These are phyloP conservation scores for Girardinichthys multiradiatus DNA, from an alignment of 2,113 vertebrate genomes.

Conservation along the genomic window DNA sequence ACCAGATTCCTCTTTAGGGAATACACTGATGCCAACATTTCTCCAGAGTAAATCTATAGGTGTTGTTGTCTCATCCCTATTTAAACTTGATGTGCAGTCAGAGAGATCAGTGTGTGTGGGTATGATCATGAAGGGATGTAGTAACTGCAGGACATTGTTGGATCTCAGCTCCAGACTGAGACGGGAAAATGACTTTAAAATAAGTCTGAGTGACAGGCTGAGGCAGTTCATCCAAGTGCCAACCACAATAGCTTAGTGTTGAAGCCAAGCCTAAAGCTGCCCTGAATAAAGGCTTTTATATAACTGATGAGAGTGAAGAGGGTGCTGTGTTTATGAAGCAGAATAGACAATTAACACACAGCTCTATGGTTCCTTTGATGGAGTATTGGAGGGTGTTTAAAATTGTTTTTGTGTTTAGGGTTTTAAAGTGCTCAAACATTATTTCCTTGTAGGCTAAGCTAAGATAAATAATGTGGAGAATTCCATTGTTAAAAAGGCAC, in stretches of 20 bases:
- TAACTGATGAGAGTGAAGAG: not conserved
- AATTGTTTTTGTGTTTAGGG: not conserved
- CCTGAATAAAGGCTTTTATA: not conserved
- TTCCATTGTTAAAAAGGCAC: not conserved
- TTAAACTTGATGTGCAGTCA: conserved; percentile 27
- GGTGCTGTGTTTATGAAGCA: not conserved
- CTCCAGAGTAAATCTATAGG: not conserved
- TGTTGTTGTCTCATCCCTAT: conserved; percentile 9
- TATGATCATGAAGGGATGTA: conserved; percentile 12
- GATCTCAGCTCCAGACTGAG: conserved; percentile 23
- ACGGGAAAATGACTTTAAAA: conserved; percentile 37
- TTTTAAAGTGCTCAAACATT: not conserved
- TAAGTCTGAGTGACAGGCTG: conserved; percentile 26
- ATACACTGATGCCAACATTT: not conserved
- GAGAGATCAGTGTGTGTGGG: conserved; percentile 10
- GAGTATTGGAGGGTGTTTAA: not conserved
- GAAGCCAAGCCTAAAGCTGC: conserved; percentile 27
- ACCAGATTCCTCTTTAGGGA: not conserved
- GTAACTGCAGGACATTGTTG: conserved; percentile 34
- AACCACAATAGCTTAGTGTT: not conserved
- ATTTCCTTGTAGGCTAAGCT: not conserved
- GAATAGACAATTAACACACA: not conserved
- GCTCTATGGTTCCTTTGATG: not conserved
- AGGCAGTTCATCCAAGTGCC: conserved; percentile 59
- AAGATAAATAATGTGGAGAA: not conserved